Base-by-base conservation (phyloP, 2,797 vertebrate genomes). In the Oophaga sylvatica region DNA sequence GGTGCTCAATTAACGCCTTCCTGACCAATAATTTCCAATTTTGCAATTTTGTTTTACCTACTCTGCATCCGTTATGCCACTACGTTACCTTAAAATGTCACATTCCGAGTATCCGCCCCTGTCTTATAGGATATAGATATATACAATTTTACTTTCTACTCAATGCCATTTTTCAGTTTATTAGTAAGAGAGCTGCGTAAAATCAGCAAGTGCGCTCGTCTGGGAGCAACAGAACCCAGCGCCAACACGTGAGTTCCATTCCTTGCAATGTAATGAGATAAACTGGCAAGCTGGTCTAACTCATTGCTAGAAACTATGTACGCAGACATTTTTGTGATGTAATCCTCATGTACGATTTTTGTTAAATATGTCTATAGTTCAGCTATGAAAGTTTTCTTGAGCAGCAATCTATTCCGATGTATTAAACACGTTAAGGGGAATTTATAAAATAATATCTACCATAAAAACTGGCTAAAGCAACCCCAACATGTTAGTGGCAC, bases 391-490 rank as follows among this genome's bases (percentile, higher is more conserved):
- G 59, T 22, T 62, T 86, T 17, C 16, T 41, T 75, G 59, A 45
- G 26, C 70, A 85, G 80, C 45, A 56, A 82, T 68, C 63, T 82
- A 56, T 56, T 82, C 65, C 56, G 45, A n/a, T 56, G 68, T 31
- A 22, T 29, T 83, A 90, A 90, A 85, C 20, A 20, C 15, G 35
- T 41, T 41, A 41, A 41, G 35, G 3, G 35, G 35, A 41, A 41
- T 41, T 41, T 41, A 41, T 2, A 41, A 41, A 41, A 41, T 41
- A 41, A 41, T 41, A 41, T 41, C 35, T 41, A 41, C 35, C 3
- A 41, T 41, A 41, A 41, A 41, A 41, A 41, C 35, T 41, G 35
- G 35, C 35, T 41, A 41, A 41, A 41, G 5, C 35, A 41, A 41
- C 35, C 35, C 5, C 35, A 41, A 41, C 35, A 41, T 41, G 35